Evolutionary conservation across 30 jellyfish, hydroid and myxozoan species (phyloP), one percentile per base, ranked within the genome.

Genomic region (Aurelia aurita): DNA sequence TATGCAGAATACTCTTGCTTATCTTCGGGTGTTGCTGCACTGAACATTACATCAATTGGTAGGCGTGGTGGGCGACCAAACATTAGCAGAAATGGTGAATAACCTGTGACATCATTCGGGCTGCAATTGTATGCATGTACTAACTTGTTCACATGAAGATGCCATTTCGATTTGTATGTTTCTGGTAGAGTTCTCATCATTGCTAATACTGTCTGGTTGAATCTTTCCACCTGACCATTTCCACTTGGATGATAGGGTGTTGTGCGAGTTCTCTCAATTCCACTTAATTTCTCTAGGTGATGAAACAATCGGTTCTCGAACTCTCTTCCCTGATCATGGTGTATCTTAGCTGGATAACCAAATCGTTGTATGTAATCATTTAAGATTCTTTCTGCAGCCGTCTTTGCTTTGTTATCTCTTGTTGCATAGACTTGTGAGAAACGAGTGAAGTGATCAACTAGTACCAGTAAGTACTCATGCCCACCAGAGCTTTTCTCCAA

Each of bases 271-370:
- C 63, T 69, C 25, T 31, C 3, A 22, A 80, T 54, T 21, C 84
- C 84, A 28, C 58, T 54, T 19, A 80, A 32, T 20, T 66, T 44
- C 20, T 86, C 86, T 46, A 74, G 73, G 2, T 54, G 69, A 15
- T 53, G 49, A 53, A 86, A 59, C 69, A 86, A 47, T 1, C 55
- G 66, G 63, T 74, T 86, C 74, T 75, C 96, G 32, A 86, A 86
- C 34, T 86, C 80, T 19, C 73, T 39, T 53, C 95, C 85, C 75
- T 86, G 84, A 85, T 74, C 90, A 35, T 86, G 95, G 54, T 64
- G 85, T 39, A 86, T 26, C 31, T 74, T 69, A 29, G 49, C 61
- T 28, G 95, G 95, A 26, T n/a, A 75, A 47, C 90, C 79, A 43
- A 86, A 63, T 11, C 86, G 83, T 16, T 54, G 90, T 3, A 86